Evolutionary conservation across 2,113 vertebrate species (phyloP).

Genomic region (Synodontis membranacea): DNA sequence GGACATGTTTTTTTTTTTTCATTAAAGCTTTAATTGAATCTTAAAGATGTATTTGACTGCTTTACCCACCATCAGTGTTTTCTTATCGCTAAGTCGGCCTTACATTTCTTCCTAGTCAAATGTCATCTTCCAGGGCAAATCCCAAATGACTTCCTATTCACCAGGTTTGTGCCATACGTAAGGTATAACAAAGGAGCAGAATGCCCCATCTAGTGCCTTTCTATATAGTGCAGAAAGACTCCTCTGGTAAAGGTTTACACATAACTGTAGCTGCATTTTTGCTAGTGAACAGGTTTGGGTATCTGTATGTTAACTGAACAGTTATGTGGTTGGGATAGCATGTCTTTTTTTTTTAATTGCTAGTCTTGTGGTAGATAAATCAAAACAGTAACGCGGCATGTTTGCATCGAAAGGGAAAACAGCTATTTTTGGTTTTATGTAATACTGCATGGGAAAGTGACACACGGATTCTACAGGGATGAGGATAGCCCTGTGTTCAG

Average conservation of each 20-base stretch:
- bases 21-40: no score
- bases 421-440: background rate
- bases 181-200: background rate
- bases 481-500: background rate
- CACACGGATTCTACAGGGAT: no score
- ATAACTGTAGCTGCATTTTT: background rate
- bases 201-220: background rate
- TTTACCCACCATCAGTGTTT: background rate
- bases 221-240: background rate
- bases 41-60: background rate
- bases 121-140: background rate
- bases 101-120: background rate
- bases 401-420: background rate
- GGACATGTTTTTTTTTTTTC: background rate
- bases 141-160: background rate
- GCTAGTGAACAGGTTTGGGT: background rate
- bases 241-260: background rate
- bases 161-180: background rate
- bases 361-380: background rate
- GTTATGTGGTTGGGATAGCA: background rate
- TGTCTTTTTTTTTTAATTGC: background rate
- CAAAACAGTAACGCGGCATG: background rate
- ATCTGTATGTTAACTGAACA: background rate
- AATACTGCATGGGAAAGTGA: background rate
- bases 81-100: background rate